phyloP scores from a whole-genome alignment of 1,140 invertebrate genomes.

The Trichomalopsis sarcophagae region DNA sequence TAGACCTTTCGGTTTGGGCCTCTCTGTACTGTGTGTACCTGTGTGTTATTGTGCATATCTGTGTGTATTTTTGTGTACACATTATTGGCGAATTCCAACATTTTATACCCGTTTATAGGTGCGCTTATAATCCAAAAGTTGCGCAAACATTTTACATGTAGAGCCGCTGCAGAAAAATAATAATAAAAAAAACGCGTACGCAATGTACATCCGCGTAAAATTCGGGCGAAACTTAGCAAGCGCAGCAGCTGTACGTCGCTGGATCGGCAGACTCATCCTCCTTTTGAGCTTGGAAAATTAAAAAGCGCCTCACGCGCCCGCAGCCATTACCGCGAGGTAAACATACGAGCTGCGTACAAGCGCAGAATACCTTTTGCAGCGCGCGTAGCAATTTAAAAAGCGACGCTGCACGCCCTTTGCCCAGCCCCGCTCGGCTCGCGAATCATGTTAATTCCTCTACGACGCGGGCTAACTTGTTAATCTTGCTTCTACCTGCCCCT shows the following conservation, averaged over 20 bases:
- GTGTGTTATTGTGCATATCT: no score
- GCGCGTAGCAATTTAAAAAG: constrained; percentile 12
- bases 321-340: constrained; percentile 7
- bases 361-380: not conserved
- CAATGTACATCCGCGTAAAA: not conserved
- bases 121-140: no score
- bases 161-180: not conserved
- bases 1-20: no score
- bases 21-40: no score
- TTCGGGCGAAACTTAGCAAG: not conserved
- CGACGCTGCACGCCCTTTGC: not conserved
- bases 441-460: constrained; percentile 5
- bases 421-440: not conserved
- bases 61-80: no score
- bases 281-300: constrained; percentile 3
- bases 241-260: not conserved
- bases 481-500: not conserved
- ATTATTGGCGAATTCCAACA: no score
- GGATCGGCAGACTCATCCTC: constrained; percentile 2
- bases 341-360: constrained; percentile 22
- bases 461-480: constrained; percentile 9
- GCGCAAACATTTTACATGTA: no score
- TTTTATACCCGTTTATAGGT: no score
- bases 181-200: not conserved
- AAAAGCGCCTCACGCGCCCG: not conserved